Conservation (phyloP, 1,140 invertebrate genomes). For the Alviniconcha marisindica region DNA sequence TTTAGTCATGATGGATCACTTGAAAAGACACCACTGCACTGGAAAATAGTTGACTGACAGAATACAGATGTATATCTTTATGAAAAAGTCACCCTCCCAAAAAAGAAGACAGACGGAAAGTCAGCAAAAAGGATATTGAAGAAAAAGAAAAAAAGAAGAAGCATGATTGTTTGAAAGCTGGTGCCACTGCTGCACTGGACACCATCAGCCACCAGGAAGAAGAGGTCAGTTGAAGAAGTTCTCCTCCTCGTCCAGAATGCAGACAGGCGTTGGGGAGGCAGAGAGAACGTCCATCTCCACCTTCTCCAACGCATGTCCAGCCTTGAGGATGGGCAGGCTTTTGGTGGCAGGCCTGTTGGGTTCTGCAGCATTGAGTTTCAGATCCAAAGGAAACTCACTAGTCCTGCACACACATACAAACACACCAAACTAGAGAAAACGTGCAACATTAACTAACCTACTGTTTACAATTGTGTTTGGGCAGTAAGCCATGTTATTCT, state of each 20-base stretch:
- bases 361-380: not conserved
- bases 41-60: too few species aligned
- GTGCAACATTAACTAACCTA: too few species aligned
- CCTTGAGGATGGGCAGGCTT: conserved; percentile 25
- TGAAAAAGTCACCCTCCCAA: too few species aligned
- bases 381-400: not conserved
- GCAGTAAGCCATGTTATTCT: too few species aligned
- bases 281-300: conserved; percentile 13
- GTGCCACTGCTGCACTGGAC: not conserved
- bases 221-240: conserved; percentile 21
- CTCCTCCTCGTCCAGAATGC: conserved; percentile 28
- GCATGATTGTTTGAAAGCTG: not conserved
- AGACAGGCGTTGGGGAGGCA: not conserved
- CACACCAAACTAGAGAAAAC: too few species aligned
- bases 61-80: too few species aligned
- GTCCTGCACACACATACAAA: not conserved
- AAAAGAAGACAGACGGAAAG: not conserved
- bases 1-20: too few species aligned
- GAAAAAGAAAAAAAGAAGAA: not conserved
- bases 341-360: not conserved
- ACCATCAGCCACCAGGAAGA: not conserved
- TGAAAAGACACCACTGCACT: too few species aligned
- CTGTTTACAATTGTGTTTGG: too few species aligned
- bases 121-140: not conserved
- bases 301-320: conserved; percentile 25